These are phyloP conservation scores for Melanostoma mellinum DNA, from an alignment of 2,888 invertebrate species.

Conservation along the genomic window DNA sequence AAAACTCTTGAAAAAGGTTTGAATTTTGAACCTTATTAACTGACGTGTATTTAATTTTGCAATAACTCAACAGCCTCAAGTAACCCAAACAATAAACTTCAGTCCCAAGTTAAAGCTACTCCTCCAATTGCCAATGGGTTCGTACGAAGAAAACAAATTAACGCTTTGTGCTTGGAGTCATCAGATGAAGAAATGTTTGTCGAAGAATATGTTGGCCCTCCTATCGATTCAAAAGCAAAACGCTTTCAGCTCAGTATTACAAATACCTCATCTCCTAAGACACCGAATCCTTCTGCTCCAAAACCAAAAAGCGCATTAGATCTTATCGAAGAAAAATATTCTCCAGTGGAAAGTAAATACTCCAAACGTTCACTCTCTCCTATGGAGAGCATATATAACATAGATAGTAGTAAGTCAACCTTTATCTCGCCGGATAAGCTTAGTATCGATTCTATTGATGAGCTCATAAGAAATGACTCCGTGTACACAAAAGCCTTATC, in stretches of 20 bases:
- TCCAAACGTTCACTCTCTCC: constrained; percentile 27
- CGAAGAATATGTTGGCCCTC: neutral
- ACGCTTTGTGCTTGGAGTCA: constrained; percentile 56
- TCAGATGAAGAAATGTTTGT: constrained; percentile 53
- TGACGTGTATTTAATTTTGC: neutral
- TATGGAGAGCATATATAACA: constrained; percentile 25
- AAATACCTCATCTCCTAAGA: constrained; percentile 50
- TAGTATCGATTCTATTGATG: constrained; percentile 77
- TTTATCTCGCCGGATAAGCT: constrained; percentile 71
- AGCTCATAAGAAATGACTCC: constrained; percentile 75
- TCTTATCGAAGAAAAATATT: constrained; percentile 1
- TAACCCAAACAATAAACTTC: too few species aligned
- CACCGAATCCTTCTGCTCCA: neutral
- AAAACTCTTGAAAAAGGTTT: neutral
- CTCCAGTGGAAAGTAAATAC: constrained; percentile 18
- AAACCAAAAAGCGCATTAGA: neutral
- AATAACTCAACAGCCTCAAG: neutral
- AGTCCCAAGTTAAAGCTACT: neutral
- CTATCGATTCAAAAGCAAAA: neutral
- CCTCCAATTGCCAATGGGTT: constrained; percentile 1
- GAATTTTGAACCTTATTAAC: neutral
- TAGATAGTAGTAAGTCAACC: constrained; percentile 13
- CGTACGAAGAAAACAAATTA: constrained; percentile 44
- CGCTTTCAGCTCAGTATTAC: neutral
- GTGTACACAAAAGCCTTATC: constrained; percentile 77